Conservation (phyloP, 1,140 invertebrate species). For the Dryas iulia region DNA sequence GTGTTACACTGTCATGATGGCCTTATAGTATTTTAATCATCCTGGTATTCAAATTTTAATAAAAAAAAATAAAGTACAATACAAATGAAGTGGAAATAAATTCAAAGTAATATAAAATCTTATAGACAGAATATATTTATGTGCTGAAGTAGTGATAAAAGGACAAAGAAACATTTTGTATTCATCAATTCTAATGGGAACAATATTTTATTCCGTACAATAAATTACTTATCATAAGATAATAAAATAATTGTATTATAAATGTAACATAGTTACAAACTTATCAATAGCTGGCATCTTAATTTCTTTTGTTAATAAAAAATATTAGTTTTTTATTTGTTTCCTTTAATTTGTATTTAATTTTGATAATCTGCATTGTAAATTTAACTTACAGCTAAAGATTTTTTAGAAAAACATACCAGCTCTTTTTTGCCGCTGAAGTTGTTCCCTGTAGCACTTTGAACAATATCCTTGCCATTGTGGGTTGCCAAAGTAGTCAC, state of each 20-base stretch:
- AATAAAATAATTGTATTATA: not conserved
- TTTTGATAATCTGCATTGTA: no score
- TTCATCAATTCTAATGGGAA: not conserved
- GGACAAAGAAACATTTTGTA: not conserved
- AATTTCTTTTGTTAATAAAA: not conserved
- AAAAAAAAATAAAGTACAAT: no score
- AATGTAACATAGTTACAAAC: not conserved
- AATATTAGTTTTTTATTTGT: no score
- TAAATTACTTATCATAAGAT: not conserved
- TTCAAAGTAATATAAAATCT: no score
- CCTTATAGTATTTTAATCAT: no score
- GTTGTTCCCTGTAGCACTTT: constrained; percentile 89
- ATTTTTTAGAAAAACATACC: constrained; percentile 47
- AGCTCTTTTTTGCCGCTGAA: constrained; percentile 83
- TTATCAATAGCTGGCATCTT: not conserved
- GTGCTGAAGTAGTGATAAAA: not conserved
- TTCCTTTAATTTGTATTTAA: no score
- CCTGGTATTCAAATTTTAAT: no score
- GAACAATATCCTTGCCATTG: constrained; percentile 98
- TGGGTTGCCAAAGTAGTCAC: constrained; percentile 97
- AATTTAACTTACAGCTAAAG: no score
- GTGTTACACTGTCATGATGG: no score
- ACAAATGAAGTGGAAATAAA: no score
- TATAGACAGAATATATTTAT: no score
- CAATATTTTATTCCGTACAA: not conserved